phyloP scores from a whole-genome alignment of 64 coral and sea anemone genomes.

The Anthopleura sola region DNA sequence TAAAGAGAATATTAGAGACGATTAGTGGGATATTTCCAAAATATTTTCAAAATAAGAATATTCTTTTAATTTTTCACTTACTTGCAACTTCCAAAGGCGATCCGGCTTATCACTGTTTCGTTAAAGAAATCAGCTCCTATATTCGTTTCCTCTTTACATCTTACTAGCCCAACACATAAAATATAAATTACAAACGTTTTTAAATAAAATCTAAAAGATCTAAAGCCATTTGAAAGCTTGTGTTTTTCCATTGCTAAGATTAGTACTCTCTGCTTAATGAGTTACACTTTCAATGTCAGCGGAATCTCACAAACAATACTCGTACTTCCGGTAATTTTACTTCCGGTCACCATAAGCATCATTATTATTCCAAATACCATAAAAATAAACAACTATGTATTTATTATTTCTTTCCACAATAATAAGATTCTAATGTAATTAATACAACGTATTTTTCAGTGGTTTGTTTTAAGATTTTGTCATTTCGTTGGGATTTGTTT shows the following conservation, averaged over 20 bases:
- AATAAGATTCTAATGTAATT: neutral
- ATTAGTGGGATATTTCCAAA: neutral
- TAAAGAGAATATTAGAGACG: neutral
- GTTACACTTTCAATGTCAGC: neutral
- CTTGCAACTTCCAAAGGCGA: slow-evolving; percentile 79
- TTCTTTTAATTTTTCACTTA: slow-evolving; percentile 13
- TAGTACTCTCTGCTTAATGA: neutral
- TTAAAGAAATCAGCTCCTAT: slow-evolving; percentile 53
- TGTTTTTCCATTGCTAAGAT: neutral
- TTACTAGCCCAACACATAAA: neutral
- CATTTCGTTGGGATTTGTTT: neutral
- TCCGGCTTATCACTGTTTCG: slow-evolving; percentile 54
- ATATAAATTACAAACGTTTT: neutral
- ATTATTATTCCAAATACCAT: neutral
- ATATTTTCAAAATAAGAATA: neutral
- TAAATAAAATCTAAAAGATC: neutral
- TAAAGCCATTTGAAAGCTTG: neutral
- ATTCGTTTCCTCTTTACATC: neutral
- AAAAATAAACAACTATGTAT: neutral
- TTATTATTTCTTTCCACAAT: neutral
- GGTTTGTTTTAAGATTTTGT: neutral
- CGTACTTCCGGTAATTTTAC: neutral
- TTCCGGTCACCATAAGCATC: neutral
- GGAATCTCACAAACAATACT: neutral
- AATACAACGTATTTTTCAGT: neutral